These are phyloP conservation scores for Notarius quadriscutis DNA, from an alignment of 2,113 vertebrate genomes.

Conservation along the genomic window DNA sequence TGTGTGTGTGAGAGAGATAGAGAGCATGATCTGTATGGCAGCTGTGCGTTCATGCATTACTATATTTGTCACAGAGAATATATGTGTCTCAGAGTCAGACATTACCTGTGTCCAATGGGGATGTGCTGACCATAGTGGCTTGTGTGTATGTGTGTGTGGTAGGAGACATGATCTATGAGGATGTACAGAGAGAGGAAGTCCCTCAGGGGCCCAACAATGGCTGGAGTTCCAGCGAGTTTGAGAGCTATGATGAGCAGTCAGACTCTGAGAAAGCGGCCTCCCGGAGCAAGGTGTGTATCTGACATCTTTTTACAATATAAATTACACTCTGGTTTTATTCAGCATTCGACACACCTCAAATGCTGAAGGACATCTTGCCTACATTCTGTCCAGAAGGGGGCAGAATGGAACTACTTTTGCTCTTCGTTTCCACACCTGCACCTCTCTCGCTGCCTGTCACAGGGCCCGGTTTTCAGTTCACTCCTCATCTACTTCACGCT, in stretches of 20 bases:
- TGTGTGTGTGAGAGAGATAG: not conserved
- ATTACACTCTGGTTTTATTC: not conserved
- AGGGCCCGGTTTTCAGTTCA: slow-evolving; percentile 36
- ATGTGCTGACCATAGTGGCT: not conserved
- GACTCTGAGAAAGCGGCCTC: slow-evolving; percentile 74
- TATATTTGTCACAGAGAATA: slow-evolving; percentile 4
- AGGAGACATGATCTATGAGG: slow-evolving; percentile 80
- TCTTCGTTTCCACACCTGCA: not conserved
- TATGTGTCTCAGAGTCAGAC: slow-evolving; percentile 6
- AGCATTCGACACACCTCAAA: not conserved
- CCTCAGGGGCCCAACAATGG: slow-evolving; percentile 71
- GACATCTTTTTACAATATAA: slow-evolving; percentile 1
- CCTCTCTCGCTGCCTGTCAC: not conserved
- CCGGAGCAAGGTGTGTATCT: slow-evolving; percentile 70
- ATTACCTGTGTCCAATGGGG: slow-evolving; percentile 13
- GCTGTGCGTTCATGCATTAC: not conserved
- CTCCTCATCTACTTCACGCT: slow-evolving; percentile 14
- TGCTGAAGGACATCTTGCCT: not conserved
- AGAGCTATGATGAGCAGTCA: slow-evolving; percentile 93
- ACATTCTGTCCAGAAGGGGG: slow-evolving; percentile 39
- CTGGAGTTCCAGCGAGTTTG: slow-evolving; percentile 97
- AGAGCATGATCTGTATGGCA: not conserved
- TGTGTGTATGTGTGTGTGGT: slow-evolving; percentile 24
- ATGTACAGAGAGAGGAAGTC: slow-evolving; percentile 69
- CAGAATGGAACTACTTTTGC: slow-evolving; percentile 25